A percentile compares a stretch with the other conserved stretches of the same genome.
These are phyloP conservation scores for Atta cephalotes DNA, from an alignment of 1,140 invertebrate species.

Conservation along the genomic window DNA sequence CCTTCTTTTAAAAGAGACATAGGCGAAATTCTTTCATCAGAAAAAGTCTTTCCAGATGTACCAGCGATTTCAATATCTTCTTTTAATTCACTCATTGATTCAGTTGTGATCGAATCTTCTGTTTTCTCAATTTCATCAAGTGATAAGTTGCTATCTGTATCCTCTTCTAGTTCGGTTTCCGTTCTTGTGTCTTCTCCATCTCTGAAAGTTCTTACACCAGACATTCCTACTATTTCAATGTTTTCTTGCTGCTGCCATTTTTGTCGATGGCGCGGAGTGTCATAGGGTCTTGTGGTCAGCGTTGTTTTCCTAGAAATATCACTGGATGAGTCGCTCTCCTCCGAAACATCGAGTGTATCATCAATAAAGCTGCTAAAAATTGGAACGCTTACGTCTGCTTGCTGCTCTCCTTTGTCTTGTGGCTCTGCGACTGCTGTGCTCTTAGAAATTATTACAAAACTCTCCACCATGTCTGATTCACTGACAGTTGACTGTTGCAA, in stretches of 20 bases:
- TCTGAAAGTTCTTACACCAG: background rate
- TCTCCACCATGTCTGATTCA: background rate
- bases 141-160: slow-evolving; percentile 45
- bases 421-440: background rate
- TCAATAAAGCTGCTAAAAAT: slow-evolving; percentile 71
- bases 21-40: background rate
- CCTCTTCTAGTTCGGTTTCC: slow-evolving; percentile 64
- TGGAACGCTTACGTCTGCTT: slow-evolving; percentile 70
- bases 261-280: slow-evolving; percentile 78
- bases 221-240: background rate
- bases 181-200: slow-evolving; percentile 43
- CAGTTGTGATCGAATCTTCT: slow-evolving; percentile 24
- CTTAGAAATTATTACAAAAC: background rate
- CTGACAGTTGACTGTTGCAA: background rate
- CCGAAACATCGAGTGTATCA: slow-evolving; percentile 67
- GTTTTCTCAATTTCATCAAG: slow-evolving; percentile 15
- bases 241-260: slow-evolving; percentile 56
- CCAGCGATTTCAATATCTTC: background rate
- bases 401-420: slow-evolving; percentile 30
- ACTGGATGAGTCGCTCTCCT: slow-evolving; percentile 83
- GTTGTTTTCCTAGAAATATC: slow-evolving; percentile 83
- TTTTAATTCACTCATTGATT: background rate
- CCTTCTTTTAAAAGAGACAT: background rate
- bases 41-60: background rate
- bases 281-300: slow-evolving; percentile 79